Percentiles rank a stretch among this genome's conserved stretches.
phyloP scores from a whole-genome alignment of 1,140 invertebrate species.

The Lasaia peninsularis region DNA sequence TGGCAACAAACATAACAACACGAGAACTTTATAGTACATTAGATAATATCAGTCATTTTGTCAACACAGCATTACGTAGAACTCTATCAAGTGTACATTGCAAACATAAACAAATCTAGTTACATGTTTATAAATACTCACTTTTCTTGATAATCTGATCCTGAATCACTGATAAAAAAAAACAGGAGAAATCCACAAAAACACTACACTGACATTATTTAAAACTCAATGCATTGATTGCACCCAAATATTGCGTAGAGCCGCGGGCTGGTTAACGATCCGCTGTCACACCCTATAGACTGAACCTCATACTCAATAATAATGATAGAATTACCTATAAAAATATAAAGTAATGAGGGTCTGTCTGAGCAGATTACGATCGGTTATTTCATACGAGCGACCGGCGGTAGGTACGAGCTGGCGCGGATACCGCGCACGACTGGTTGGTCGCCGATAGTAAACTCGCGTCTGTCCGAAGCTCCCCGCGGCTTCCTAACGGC shows the following conservation, averaged over 20 bases:
- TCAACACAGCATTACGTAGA: no score
- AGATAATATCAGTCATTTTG: no score
- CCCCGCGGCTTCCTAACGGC: constrained; percentile 48
- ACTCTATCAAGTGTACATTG: no score
- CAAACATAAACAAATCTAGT: no score
- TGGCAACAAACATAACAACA: no score
- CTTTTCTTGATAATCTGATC: constrained; percentile 18
- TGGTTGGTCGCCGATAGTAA: constrained; percentile 29
- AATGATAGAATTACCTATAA: constrained; percentile 5
- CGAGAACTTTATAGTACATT: no score
- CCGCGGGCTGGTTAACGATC: constrained; percentile 28
- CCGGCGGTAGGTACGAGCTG: constrained; percentile 35
- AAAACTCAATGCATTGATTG: constrained; percentile 40
- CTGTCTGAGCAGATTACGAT: constrained; percentile 38
- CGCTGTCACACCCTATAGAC: constrained; percentile 9
- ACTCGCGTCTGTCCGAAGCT: constrained; percentile 26
- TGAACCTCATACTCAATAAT: constrained; percentile 19
- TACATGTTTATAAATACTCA: constrained; percentile 46
- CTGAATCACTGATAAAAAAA: neutral
- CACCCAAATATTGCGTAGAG: constrained; percentile 36
- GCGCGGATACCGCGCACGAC: constrained; percentile 59
- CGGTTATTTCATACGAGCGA: constrained; percentile 43
- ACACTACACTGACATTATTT: constrained; percentile 38
- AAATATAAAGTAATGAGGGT: constrained; percentile 33
- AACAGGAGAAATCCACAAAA: constrained; percentile 51